Evolutionary conservation across 1,140 invertebrate genomes (phyloP).

Genomic region (Drosophila watanabei): DNA sequence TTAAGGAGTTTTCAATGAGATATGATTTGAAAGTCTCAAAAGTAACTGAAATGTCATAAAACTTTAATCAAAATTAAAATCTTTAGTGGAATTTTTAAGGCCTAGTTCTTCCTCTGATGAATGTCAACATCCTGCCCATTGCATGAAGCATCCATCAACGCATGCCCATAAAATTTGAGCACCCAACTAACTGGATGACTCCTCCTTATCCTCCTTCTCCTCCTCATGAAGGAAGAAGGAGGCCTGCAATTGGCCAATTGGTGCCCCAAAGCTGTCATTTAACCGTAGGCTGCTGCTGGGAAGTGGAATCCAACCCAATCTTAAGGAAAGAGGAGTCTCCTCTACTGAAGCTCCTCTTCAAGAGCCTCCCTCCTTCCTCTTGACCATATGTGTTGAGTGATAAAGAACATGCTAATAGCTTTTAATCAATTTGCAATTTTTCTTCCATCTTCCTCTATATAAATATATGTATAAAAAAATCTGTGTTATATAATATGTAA

Average conservation of each 20-base stretch:
- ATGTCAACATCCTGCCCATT: constrained; percentile 60
- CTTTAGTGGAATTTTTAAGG: not conserved
- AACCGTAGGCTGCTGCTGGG: constrained; percentile 20
- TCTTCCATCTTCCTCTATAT: constrained; percentile 22
- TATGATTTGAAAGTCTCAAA: not conserved
- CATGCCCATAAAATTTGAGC: constrained; percentile 71
- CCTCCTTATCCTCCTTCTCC: constrained; percentile 11
- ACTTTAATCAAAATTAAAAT: not conserved
- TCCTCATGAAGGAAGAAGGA: not conserved
- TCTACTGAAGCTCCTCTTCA: not conserved
- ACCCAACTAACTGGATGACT: constrained; percentile 59
- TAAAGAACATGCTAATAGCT: constrained; percentile 83
- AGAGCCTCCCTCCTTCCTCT: not conserved
- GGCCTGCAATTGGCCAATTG: constrained; percentile 21
- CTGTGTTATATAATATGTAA: constrained; percentile 61
- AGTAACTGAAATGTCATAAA: not conserved
- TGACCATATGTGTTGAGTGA: constrained; percentile 69
- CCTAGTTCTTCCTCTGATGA: not conserved
- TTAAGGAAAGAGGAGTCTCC: not conserved
- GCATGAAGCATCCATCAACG: constrained; percentile 51
- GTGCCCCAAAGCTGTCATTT: constrained; percentile 24
- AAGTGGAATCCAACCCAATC: constrained; percentile 19
- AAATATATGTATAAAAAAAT: not conserved
- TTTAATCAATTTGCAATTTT: constrained; percentile 81
- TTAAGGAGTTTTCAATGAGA: not conserved